These are phyloP conservation scores for Hemicentrotus pulcherrimus DNA, from an alignment of 35 echinoderm and acorn worm genomes.

Conservation along the genomic window DNA sequence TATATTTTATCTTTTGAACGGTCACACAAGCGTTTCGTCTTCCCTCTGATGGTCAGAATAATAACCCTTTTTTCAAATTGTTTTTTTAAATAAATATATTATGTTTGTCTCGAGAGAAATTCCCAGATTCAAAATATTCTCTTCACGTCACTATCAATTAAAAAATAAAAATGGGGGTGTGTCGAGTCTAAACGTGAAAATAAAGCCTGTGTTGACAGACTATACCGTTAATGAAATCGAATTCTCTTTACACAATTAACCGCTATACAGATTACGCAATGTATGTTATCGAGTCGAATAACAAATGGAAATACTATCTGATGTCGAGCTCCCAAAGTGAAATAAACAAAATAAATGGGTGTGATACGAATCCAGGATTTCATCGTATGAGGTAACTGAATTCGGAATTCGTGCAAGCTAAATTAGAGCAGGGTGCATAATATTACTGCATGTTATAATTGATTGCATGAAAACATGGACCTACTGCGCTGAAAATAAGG, in stretches of 20 bases:
- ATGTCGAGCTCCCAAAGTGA: conserved; percentile 1
- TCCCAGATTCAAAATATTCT: too few relatives aligned
- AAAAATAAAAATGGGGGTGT: neutral
- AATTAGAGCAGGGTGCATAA: neutral
- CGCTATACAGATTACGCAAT: neutral
- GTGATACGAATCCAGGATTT: neutral
- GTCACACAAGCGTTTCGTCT: too few relatives aligned
- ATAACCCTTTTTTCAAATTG: too few relatives aligned
- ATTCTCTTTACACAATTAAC: neutral
- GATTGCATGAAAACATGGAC: too few relatives aligned
- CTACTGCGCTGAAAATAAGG: too few relatives aligned
- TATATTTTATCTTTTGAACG: too few relatives aligned
- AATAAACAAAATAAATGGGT: conserved; percentile 5
- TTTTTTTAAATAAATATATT: too few relatives aligned
- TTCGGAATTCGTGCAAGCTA: neutral
- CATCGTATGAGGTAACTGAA: neutral
- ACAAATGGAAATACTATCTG: conserved; percentile 1
- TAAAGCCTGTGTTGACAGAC: neutral
- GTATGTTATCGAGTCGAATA: neutral
- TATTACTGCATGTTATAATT: too few relatives aligned
- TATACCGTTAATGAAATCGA: neutral
- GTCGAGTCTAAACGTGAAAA: neutral
- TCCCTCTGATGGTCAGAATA: too few relatives aligned
- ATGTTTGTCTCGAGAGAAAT: too few relatives aligned
- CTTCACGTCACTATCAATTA: too few relatives aligned